Conservation (phyloP, 2,113 vertebrate genomes). For the Cardinalis cardinalis region DNA sequence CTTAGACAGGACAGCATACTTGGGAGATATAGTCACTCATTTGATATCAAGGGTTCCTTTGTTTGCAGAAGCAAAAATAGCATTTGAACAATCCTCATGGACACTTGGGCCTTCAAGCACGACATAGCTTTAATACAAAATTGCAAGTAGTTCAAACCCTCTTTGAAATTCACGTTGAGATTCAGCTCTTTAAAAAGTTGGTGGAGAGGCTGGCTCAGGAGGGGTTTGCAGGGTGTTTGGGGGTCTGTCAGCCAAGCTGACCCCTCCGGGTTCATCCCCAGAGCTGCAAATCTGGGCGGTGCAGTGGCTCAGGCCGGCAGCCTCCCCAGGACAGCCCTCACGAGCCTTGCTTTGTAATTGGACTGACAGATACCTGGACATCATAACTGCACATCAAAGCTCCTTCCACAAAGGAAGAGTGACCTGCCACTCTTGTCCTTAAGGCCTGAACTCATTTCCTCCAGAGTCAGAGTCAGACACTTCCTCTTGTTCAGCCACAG, state of each 20-base stretch:
- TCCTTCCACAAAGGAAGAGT: not conserved
- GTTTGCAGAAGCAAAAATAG: slow-evolving; percentile 54
- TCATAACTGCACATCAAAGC: not conserved
- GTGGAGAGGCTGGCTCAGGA: not conserved
- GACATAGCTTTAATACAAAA: not conserved
- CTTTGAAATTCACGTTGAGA: not conserved
- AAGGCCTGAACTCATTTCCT: not conserved
- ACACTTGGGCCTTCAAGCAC: not conserved
- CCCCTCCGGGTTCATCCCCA: accelerated
- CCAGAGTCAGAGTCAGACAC: not conserved
- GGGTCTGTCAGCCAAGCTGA: not conserved
- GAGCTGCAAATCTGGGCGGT: accelerated
- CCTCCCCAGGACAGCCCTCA: not conserved
- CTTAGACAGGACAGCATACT: slow-evolving; percentile 43
- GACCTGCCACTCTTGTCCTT: not conserved
- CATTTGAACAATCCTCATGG: not conserved
- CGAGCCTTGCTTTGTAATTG: not conserved
- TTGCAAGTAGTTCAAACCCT: not conserved
- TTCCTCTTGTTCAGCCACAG: accelerated
- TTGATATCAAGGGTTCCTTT: slow-evolving; percentile 32
- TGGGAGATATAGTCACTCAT: slow-evolving; percentile 4
- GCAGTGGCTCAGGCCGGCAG: not conserved
- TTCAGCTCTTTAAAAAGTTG: not conserved
- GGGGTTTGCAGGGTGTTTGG: not conserved
- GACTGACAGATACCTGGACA: not conserved